Evolutionary conservation across 2,888 invertebrate genomes (phyloP).

Genomic region (Phasia obesa): DNA sequence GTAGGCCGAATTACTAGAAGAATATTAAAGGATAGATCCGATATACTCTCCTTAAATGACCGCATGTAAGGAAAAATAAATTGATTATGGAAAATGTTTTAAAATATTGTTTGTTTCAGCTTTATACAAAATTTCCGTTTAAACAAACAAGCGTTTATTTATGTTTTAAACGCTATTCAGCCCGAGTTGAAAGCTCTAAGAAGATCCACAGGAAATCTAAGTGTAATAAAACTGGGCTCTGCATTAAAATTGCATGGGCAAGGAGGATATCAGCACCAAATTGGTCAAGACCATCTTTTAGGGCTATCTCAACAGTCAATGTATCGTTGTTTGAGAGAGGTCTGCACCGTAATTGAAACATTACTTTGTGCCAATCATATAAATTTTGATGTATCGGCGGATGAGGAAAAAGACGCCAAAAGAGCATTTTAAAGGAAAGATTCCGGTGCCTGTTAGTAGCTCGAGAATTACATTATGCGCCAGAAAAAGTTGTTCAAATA

Average conservation of each 20-base stretch:
- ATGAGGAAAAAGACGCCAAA: too few relatives aligned
- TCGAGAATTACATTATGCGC: slow-evolving; percentile 43
- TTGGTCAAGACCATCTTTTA: slow-evolving; percentile 1
- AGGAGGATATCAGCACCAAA: slow-evolving; percentile 8
- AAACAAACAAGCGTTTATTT: neutral
- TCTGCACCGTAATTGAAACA: too few relatives aligned
- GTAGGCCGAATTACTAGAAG: too few relatives aligned
- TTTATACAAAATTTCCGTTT: neutral
- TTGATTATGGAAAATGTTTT: too few relatives aligned
- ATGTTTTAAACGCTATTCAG: slow-evolving; percentile 4
- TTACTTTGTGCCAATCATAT: too few relatives aligned
- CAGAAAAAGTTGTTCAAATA: slow-evolving; percentile 34
- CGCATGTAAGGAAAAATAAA: too few relatives aligned
- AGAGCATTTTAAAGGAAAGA: too few relatives aligned
- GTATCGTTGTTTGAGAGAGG: too few relatives aligned
- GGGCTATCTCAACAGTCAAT: neutral
- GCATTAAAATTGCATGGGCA: slow-evolving; percentile 6
- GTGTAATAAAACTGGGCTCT: neutral
- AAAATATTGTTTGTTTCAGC: too few relatives aligned
- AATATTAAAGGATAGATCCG: too few relatives aligned
- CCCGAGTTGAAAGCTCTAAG: neutral
- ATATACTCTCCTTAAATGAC: too few relatives aligned
- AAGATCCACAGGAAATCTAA: neutral
- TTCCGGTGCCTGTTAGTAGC: slow-evolving; percentile 36
- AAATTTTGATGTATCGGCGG: too few relatives aligned